These are phyloP conservation scores for Serranus cabrilla DNA, from an alignment of 2,797 vertebrate species.

Conservation along the genomic window DNA sequence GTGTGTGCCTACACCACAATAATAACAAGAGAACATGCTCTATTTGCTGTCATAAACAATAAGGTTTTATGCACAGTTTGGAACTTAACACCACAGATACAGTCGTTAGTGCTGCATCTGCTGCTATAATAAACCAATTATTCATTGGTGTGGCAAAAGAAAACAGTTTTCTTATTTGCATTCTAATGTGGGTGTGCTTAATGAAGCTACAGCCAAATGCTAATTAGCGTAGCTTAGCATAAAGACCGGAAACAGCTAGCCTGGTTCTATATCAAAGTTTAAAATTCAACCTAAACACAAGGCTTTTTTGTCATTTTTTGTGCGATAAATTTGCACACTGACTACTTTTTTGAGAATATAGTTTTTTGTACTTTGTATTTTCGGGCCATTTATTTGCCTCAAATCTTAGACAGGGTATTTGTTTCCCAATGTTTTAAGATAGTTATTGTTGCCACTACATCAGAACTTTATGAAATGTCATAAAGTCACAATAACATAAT, in stretches of 20 bases:
- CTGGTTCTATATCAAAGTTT: neutral
- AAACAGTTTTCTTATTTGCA: neutral
- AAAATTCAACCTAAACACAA: neutral
- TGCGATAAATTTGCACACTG: too few relatives aligned
- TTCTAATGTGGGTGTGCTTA: neutral
- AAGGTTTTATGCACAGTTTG: neutral
- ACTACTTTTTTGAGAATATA: too few relatives aligned
- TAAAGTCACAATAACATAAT: too few relatives aligned
- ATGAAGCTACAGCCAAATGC: neutral
- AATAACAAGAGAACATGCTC: neutral
- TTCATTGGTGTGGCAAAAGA: neutral
- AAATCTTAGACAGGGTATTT: too few relatives aligned
- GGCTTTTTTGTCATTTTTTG: too few relatives aligned
- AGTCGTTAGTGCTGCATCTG: too few relatives aligned
- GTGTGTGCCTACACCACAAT: neutral
- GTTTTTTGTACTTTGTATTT: too few relatives aligned
- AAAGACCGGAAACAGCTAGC: neutral
- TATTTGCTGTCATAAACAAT: neutral
- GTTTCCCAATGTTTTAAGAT: too few relatives aligned
- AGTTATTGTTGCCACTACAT: too few relatives aligned
- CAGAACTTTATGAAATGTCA: too few relatives aligned
- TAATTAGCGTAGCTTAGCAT: neutral
- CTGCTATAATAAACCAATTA: neutral
- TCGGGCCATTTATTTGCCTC: too few relatives aligned
- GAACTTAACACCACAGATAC: neutral